These are phyloP conservation scores for Paelopatides confundens DNA, from an alignment of 53 echinoderm and acorn worm genomes.

Conservation along the genomic window DNA sequence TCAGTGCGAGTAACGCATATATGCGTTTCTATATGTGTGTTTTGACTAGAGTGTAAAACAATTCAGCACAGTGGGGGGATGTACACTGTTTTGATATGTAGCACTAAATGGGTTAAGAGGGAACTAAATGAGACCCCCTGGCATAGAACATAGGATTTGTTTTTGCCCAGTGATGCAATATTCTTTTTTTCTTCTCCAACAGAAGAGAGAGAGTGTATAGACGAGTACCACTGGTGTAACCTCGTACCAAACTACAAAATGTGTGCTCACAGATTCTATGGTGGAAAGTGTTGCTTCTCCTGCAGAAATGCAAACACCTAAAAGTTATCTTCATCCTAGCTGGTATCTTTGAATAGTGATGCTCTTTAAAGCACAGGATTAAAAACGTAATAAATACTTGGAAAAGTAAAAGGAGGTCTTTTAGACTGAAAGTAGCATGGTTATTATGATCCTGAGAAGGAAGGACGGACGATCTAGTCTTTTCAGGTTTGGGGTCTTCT, in stretches of 20 bases:
- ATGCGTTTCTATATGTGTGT: too few relatives aligned
- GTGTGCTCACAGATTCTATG: slow-evolving; percentile 93
- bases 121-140: too few relatives aligned
- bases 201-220: slow-evolving; percentile 72
- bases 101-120: too few relatives aligned
- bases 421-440: not conserved
- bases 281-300: slow-evolving; percentile 94
- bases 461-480: too few relatives aligned
- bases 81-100: too few relatives aligned
- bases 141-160: too few relatives aligned
- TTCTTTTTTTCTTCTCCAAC: not conserved
- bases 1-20: too few relatives aligned
- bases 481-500: too few relatives aligned
- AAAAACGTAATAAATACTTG: not conserved
- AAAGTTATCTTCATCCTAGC: not conserved
- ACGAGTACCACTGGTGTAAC: slow-evolving; percentile 98
- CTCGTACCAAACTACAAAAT: slow-evolving; percentile 93
- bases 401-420: not conserved
- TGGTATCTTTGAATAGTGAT: not conserved
- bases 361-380: not conserved
- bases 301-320: slow-evolving; percentile 53
- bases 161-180: not conserved
- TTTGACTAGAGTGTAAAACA: too few relatives aligned
- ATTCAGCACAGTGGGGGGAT: too few relatives aligned
- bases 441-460: not conserved